Evolutionary conservation across 2,888 invertebrate genomes (phyloP).

Genomic region (Caenorhabditis plicata): DNA sequence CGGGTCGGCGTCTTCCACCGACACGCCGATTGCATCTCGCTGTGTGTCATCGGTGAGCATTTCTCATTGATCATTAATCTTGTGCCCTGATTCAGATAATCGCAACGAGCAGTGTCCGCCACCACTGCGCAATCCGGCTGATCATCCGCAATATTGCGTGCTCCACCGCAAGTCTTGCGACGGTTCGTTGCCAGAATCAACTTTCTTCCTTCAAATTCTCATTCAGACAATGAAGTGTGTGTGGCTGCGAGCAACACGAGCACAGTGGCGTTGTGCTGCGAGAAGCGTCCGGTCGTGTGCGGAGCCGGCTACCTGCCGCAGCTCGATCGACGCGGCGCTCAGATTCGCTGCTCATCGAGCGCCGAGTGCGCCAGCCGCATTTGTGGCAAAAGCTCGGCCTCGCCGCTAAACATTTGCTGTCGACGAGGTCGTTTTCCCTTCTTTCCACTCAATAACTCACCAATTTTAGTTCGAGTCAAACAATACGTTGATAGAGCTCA

Average conservation of each 20-base stretch:
- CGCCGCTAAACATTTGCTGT: slow-evolving; percentile 52
- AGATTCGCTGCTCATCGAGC: slow-evolving; percentile 43
- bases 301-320: slow-evolving; percentile 22
- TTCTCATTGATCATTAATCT: too few relatives aligned
- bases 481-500: slow-evolving; percentile 11
- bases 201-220: too few relatives aligned
- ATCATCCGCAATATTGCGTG: slow-evolving; percentile 49
- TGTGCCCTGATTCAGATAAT: too few relatives aligned
- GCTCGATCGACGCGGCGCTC: slow-evolving; percentile 41
- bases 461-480: slow-evolving; percentile 16
- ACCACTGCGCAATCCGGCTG: slow-evolving; percentile 44
- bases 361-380: slow-evolving; percentile 37
- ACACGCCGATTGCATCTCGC: too few relatives aligned
- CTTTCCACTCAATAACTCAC: slow-evolving; percentile 11
- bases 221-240: slow-evolving; percentile 3
- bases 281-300: too few relatives aligned
- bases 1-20: too few relatives aligned
- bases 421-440: slow-evolving; percentile 4
- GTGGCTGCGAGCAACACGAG: too few relatives aligned
- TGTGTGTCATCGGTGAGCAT: too few relatives aligned
- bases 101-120: slow-evolving; percentile 46
- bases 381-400: slow-evolving; percentile 44
- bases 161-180: slow-evolving; percentile 39
- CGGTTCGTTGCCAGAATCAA: slow-evolving; percentile 10
- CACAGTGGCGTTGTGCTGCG: too few relatives aligned